phyloP scores from a whole-genome alignment of 1,140 invertebrate genomes.

The Drosophila setifemur region DNA sequence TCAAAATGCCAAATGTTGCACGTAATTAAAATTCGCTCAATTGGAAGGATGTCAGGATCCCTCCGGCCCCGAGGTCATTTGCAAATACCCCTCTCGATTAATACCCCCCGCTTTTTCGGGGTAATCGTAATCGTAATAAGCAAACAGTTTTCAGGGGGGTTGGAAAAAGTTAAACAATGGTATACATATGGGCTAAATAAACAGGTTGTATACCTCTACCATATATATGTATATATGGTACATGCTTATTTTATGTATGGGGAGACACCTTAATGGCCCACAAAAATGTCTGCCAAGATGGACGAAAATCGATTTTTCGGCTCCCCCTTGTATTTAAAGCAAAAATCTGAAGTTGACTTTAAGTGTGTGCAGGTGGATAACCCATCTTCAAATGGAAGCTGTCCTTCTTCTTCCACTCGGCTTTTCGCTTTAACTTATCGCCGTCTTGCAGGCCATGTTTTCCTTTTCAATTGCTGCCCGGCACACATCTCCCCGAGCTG shows the following conservation, averaged over 20 bases:
- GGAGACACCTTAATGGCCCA: slow-evolving; percentile 58
- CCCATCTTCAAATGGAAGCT: slow-evolving; percentile 6
- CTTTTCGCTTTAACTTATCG: slow-evolving; percentile 29
- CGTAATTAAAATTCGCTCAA: slow-evolving; percentile 76
- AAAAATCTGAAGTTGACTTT: slow-evolving; percentile 12
- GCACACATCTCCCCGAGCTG: slow-evolving; percentile 7
- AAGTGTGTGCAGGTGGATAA: slow-evolving; percentile 16
- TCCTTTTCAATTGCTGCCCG: slow-evolving; percentile 36
- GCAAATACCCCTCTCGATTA: slow-evolving; percentile 52
- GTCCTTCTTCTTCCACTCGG: too few relatives aligned
- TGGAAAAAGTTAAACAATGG: slow-evolving; percentile 41
- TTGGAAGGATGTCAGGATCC: slow-evolving; percentile 54
- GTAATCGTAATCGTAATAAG: slow-evolving; percentile 32
- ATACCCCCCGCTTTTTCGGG: slow-evolving; percentile 26
- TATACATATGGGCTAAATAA: slow-evolving; percentile 18
- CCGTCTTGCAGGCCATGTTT: slow-evolving; percentile 38
- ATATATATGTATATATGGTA: slow-evolving; percentile 5
- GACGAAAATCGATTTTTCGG: slow-evolving; percentile 47
- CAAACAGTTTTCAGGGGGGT: slow-evolving; percentile 12
- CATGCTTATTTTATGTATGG: slow-evolving; percentile 25
- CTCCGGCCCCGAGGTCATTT: slow-evolving; percentile 10
- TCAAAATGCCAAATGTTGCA: slow-evolving; percentile 71
- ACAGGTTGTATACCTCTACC: background rate
- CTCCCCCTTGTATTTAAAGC: slow-evolving; percentile 25
- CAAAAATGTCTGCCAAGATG: slow-evolving; percentile 47